These are phyloP conservation scores for Parnassius apollo DNA, from an alignment of 2,888 invertebrate species.

Conservation along the genomic window DNA sequence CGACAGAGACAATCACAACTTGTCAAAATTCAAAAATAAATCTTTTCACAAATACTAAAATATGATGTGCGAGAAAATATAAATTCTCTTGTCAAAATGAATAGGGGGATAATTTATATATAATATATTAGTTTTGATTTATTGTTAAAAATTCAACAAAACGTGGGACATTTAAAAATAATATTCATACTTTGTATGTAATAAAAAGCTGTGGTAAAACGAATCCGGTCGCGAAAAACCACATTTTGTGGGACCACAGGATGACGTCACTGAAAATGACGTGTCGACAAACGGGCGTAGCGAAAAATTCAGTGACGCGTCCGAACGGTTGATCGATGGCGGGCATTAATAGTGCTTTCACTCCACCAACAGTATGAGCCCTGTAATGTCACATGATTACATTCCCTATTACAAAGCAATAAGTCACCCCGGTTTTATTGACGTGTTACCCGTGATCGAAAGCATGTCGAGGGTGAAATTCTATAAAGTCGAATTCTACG, in stretches of 20 bases:
- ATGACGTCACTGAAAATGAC: slow-evolving; percentile 24
- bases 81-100: no score
- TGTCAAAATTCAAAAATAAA: no score
- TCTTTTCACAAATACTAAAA: no score
- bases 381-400: neutral
- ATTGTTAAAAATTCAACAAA: no score
- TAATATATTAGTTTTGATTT: no score
- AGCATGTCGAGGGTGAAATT: slow-evolving; percentile 18
- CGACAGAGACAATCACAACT: no score
- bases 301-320: slow-evolving; percentile 27
- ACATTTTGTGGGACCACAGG: slow-evolving; percentile 2
- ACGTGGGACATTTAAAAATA: no score
- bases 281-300: slow-evolving; percentile 19
- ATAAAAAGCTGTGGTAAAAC: neutral
- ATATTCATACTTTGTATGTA: neutral
- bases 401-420: neutral
- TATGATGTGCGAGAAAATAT: no score
- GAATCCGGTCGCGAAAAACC: slow-evolving; percentile 2
- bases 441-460: neutral
- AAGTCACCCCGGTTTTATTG: slow-evolving; percentile 1
- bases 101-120: no score
- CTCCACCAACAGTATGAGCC: slow-evolving; percentile 34
- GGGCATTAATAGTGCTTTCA: slow-evolving; percentile 49
- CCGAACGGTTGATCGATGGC: slow-evolving; percentile 37
- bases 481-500: slow-evolving; percentile 17